These are phyloP conservation scores for Neoniphon sammara DNA, from an alignment of 2,797 vertebrate species.

Conservation along the genomic window DNA sequence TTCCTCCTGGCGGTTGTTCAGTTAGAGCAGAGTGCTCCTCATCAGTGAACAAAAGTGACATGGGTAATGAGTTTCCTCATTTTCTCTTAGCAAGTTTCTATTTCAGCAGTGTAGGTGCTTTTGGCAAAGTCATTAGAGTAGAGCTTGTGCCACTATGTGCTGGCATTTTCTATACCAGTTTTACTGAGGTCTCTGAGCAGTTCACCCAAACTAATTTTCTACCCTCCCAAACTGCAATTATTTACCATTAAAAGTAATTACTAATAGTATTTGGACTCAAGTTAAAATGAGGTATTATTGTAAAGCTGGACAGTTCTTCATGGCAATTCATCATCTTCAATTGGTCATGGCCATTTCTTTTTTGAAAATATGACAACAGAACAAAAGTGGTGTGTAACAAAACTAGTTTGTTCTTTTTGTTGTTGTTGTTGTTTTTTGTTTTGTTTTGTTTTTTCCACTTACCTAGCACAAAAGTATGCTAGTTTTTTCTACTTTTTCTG, in stretches of 20 bases:
- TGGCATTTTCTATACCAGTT: conserved; percentile 29
- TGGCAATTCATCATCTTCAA: no score
- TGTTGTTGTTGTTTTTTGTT: no score
- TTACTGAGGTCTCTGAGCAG: conserved; percentile 22
- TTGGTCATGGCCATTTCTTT: no score
- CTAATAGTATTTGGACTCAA: neutral
- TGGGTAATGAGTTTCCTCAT: conserved; percentile 74
- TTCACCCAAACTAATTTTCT: conserved; percentile 5
- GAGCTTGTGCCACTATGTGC: conserved; percentile 31
- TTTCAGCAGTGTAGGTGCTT: conserved; percentile 62
- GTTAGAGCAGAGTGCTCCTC: conserved; percentile 58
- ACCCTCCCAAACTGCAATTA: neutral
- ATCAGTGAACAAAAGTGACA: conserved; percentile 74
- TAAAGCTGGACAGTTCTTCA: no score
- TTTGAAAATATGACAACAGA: no score
- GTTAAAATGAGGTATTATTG: neutral
- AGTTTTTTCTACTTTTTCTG: no score
- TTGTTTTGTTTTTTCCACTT: no score
- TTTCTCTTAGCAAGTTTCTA: conserved; percentile 58
- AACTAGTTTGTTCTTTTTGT: no score
- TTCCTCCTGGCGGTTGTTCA: conserved; percentile 44
- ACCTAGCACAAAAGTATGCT: no score
- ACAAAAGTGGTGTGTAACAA: no score
- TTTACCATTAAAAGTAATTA: neutral
- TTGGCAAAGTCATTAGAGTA: conserved; percentile 70